A percentile compares a stretch with the other conserved stretches of the same genome.
phyloP scores from a whole-genome alignment of 2,797 vertebrate species.

The Lycodopsis pacificus region DNA sequence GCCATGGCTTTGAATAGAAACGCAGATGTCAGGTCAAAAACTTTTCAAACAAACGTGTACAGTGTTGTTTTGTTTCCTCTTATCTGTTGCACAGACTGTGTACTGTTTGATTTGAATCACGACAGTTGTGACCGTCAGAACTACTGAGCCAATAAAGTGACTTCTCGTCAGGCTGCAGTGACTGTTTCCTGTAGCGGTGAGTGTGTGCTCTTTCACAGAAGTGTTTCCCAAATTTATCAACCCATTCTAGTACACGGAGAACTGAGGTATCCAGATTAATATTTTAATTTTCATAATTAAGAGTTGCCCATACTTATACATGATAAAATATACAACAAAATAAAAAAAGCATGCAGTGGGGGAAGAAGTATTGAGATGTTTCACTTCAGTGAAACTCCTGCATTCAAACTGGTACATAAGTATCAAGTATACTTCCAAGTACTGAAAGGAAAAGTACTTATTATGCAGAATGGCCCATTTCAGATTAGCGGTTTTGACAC shows the following conservation, averaged over 20 bases:
- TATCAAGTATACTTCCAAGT: too few species aligned
- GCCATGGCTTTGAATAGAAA: slow-evolving; percentile 16
- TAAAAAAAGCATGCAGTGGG: not conserved
- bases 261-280: too few species aligned
- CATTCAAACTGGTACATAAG: too few species aligned
- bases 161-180: not conserved
- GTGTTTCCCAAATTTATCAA: too few species aligned
- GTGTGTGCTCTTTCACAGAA: not conserved
- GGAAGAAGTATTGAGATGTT: not conserved
- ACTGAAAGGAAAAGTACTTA: too few species aligned
- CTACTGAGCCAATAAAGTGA: slow-evolving; percentile 48
- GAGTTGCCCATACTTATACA: not conserved
- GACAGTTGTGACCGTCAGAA: slow-evolving; percentile 6
- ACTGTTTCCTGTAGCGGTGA: not conserved
- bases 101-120: slow-evolving; percentile 22
- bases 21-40: not conserved
- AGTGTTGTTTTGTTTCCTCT: slow-evolving; percentile 6
- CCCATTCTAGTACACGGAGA: too few species aligned
- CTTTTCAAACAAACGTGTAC: slow-evolving; percentile 15
- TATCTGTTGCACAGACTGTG: not conserved
- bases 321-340: not conserved
- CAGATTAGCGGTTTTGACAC: too few species aligned
- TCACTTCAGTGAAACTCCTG: too few species aligned
- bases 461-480: too few species aligned
- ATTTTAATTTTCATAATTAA: not conserved